phyloP scores from a whole-genome alignment of 2,888 invertebrate genomes.

The Drosophila suboccidentalis region DNA sequence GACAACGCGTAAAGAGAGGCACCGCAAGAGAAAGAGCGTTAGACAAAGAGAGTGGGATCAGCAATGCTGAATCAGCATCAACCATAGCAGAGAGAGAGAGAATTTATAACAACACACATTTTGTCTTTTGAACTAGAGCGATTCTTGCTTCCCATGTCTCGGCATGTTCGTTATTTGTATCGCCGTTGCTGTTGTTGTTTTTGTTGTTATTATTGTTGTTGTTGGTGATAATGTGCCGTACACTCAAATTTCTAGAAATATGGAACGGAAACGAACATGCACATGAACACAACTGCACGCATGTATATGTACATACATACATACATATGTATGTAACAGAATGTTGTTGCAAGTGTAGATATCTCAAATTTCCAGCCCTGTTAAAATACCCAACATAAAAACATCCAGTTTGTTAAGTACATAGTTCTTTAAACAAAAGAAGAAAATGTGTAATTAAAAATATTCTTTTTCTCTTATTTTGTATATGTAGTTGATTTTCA shows the following conservation, averaged over 20 bases:
- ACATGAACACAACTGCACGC: constrained; percentile 9
- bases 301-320: constrained; percentile 1
- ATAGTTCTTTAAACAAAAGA: neutral
- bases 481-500: too few species aligned
- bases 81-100: neutral
- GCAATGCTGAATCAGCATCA: constrained; percentile 6
- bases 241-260: constrained; percentile 37
- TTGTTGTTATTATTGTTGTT: neutral
- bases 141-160: constrained; percentile 9
- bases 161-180: constrained; percentile 16
- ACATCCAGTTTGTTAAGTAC: too few species aligned
- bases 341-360: neutral
- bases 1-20: neutral
- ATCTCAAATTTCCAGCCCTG: constrained; percentile 1
- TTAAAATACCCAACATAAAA: neutral
- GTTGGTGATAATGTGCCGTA: constrained; percentile 36
- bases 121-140: constrained; percentile 24
- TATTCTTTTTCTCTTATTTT: too few species aligned
- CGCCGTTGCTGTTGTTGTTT: constrained; percentile 19
- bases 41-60: neutral
- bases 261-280: constrained; percentile 39
- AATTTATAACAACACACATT: constrained; percentile 17
- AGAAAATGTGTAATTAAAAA: neutral
- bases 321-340: constrained; percentile 3
- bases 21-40: neutral